Base-by-base conservation (phyloP, 2,113 vertebrate genomes). In the Sarotherodon lohbergeri region DNA sequence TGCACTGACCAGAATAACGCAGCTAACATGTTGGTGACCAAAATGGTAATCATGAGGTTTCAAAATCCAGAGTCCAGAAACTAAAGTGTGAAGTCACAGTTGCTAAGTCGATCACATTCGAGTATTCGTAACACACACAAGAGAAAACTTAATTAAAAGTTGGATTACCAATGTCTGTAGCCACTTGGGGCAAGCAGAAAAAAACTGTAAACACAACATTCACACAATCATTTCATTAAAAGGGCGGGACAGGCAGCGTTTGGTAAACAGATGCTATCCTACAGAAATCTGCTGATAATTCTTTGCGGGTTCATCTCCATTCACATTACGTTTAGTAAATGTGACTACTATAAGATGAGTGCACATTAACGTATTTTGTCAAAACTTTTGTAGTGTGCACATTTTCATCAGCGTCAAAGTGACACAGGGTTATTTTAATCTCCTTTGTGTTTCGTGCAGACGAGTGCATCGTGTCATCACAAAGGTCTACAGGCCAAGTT, bases 1-100 rank as follows among this genome's bases (percentile, higher is more conserved):
- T 61, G 29, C 3, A 34, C 19, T 61, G 0, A 19, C 16, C 0
- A 0, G 59, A 63, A 34, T 63, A 34, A 3, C 34, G 59, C n/a
- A 3, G 9, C 39, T 43, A 27, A 6, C 22, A 46, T 73, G 39
- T 7, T 27, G 39, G 5, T 24, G 39, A 24, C 12, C 7, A 71
- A 43, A 71, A 43, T 7, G 9, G 36, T 43, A 16, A 43, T 43
- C 5, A 1, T 24, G 39, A 71, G 63, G 66, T 22, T 71, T 73
- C 13, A 46, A 43, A 46, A 46, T 73, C 13, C 12, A 46, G 39
- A 73, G 8, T 46, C 68, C 41, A 71, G n/a, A 71, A 43, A 24
- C n/a, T 71, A 24, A 71, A 41, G n/a, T 24, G 39, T 16, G 39
- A 43, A 22, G 12, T 16, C 39, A 0, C 12, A 24, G 66, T 16